phyloP scores from a whole-genome alignment of 2,888 invertebrate genomes.

The Cataglyphis altisquamis region DNA sequence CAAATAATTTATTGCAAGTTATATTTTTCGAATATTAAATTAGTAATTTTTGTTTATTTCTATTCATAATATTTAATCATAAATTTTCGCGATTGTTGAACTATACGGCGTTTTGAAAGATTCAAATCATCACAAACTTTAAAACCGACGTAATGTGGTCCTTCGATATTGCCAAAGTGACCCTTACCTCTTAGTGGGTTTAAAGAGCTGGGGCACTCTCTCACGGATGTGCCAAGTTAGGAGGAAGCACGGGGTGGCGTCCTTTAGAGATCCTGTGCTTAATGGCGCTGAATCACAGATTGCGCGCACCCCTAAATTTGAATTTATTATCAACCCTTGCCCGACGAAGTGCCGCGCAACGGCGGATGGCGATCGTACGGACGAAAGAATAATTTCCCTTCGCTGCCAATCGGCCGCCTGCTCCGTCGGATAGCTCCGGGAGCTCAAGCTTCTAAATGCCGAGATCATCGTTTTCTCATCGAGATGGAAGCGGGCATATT shows the following conservation, averaged over 20 bases:
- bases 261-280: slow-evolving; percentile 84
- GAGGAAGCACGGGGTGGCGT: slow-evolving; percentile 74
- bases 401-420: slow-evolving; percentile 56
- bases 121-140: slow-evolving; percentile 5
- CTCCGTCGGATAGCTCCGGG: slow-evolving; percentile 25
- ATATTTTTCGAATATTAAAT: background rate
- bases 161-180: slow-evolving; percentile 60
- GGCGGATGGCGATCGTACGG: slow-evolving; percentile 76
- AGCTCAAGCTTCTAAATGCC: slow-evolving; percentile 29
- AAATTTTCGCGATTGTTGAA: background rate
- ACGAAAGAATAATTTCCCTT: slow-evolving; percentile 70
- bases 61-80: background rate
- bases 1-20: background rate
- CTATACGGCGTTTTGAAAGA: background rate
- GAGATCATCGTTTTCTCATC: slow-evolving; percentile 56
- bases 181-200: slow-evolving; percentile 69
- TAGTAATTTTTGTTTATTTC: background rate
- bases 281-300: slow-evolving; percentile 86
- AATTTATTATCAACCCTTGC: slow-evolving; percentile 85
- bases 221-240: slow-evolving; percentile 80
- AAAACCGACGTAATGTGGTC: slow-evolving; percentile 39
- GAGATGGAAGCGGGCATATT: background rate
- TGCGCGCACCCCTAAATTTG: slow-evolving; percentile 83
- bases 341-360: slow-evolving; percentile 66
- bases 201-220: slow-evolving; percentile 70